phyloP scores from a whole-genome alignment of 2,113 vertebrate genomes.

The Cyprinus carpio region DNA sequence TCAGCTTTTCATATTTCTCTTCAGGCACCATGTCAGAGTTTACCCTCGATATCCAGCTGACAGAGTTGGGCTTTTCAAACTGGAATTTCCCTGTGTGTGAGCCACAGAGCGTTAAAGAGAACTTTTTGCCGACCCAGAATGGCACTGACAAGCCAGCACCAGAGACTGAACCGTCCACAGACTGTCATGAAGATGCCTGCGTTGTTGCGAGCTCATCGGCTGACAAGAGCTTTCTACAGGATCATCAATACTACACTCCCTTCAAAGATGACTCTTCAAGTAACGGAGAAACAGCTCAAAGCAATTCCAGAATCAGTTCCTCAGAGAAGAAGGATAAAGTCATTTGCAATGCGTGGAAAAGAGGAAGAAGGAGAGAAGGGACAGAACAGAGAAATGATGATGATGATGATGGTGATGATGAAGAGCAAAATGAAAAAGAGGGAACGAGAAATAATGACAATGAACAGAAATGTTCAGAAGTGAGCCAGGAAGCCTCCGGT shows the following conservation, averaged over 20 bases:
- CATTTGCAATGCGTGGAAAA: too few relatives aligned
- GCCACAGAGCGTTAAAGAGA: conserved; percentile 42
- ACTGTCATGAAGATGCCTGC: neutral
- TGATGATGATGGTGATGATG: neutral
- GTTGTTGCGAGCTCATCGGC: neutral
- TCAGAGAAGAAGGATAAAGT: neutral
- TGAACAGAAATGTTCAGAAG: neutral
- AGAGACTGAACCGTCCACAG: neutral
- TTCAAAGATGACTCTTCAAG: neutral
- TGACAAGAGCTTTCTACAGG: neutral
- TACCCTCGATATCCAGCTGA: conserved; percentile 77
- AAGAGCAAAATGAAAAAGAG: neutral
- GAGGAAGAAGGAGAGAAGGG: neutral
- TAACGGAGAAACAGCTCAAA: neutral
- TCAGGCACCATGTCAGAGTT: conserved; percentile 71
- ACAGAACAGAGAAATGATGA: neutral
- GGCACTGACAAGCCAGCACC: neutral
- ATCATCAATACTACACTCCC: neutral
- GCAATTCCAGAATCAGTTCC: neutral
- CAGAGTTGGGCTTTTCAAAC: conserved; percentile 71
- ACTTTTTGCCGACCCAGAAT: conserved; percentile 38
- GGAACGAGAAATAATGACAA: neutral
- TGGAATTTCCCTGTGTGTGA: conserved; percentile 54
- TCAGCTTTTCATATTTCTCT: neutral
- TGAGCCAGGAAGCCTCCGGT: neutral